These are phyloP conservation scores for Nomada flava DNA, from an alignment of 2,888 invertebrate genomes.

Conservation along the genomic window DNA sequence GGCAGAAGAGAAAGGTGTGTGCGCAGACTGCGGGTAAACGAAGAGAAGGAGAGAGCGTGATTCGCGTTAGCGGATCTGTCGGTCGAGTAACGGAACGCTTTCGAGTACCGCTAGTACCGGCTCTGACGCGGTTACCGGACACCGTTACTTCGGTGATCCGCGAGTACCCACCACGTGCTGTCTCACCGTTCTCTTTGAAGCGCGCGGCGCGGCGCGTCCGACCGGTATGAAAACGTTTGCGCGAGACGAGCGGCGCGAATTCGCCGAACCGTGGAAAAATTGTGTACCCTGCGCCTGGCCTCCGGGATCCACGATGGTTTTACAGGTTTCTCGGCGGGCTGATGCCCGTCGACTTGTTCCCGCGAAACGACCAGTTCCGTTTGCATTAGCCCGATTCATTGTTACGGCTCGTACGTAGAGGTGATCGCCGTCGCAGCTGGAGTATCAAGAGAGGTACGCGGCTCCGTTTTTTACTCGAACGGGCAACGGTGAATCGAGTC, in stretches of 20 bases:
- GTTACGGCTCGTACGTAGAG: conserved; percentile 7
- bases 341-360: not conserved
- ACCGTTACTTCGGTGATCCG: conserved; percentile 80
- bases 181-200: conserved; percentile 74
- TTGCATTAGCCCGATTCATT: conserved; percentile 54
- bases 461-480: conserved; percentile 11
- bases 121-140: conserved; percentile 83
- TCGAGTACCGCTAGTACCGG: conserved; percentile 82
- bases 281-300: conserved; percentile 11
- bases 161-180: conserved; percentile 79
- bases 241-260: conserved; percentile 37
- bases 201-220: conserved; percentile 45
- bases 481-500: conserved; percentile 45
- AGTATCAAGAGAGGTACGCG: not conserved
- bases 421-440: not conserved
- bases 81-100: conserved; percentile 84
- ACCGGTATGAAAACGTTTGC: conserved; percentile 42
- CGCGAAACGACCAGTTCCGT: conserved; percentile 46
- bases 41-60: conserved; percentile 53
- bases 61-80: conserved; percentile 84
- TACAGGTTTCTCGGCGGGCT: not conserved
- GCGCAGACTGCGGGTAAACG: conserved; percentile 13
- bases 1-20: conserved; percentile 34
- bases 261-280: conserved; percentile 59
- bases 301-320: conserved; percentile 19